Evolutionary conservation across 2,888 invertebrate genomes (phyloP).

Genomic region (Leptopilina myrica): DNA sequence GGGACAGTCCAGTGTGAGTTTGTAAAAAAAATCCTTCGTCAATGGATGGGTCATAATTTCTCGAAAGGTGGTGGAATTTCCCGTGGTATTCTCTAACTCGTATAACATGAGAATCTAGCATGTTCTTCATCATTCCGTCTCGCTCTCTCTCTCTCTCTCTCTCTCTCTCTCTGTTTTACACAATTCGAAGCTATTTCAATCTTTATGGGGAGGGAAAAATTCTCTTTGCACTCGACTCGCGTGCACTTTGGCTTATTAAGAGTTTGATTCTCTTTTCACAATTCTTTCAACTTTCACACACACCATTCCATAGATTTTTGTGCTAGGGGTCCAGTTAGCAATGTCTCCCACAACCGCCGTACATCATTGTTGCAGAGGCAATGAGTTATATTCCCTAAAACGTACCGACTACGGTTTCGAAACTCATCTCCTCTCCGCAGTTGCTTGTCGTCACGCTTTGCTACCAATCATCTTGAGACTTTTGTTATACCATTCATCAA

Average conservation of each 20-base stretch:
- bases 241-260: conserved; percentile 75
- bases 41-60: conserved; percentile 29
- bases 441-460: neutral
- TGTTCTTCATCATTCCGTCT: neutral
- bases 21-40: conserved; percentile 2
- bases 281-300: conserved; percentile 41
- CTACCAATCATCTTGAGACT: too few species aligned
- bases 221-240: conserved; percentile 68
- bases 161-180: conserved; percentile 22
- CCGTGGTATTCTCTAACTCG: conserved; percentile 37
- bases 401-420: neutral
- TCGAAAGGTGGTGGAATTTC: conserved; percentile 15
- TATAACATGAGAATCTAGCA: conserved; percentile 49
- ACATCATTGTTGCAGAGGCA: conserved; percentile 64
- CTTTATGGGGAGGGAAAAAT: conserved; percentile 36
- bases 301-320: conserved; percentile 38
- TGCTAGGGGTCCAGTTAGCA: conserved; percentile 43
- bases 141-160: conserved; percentile 49
- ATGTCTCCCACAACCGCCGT: conserved; percentile 70
- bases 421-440: neutral
- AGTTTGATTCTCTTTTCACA: conserved; percentile 58
- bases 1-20: conserved; percentile 4
- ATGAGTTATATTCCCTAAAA: conserved; percentile 68
- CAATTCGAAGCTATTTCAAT: conserved; percentile 43
- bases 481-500: too few species aligned